phyloP scores from a whole-genome alignment of 2,797 vertebrate species.

The Odontamblyopus lacepedii region DNA sequence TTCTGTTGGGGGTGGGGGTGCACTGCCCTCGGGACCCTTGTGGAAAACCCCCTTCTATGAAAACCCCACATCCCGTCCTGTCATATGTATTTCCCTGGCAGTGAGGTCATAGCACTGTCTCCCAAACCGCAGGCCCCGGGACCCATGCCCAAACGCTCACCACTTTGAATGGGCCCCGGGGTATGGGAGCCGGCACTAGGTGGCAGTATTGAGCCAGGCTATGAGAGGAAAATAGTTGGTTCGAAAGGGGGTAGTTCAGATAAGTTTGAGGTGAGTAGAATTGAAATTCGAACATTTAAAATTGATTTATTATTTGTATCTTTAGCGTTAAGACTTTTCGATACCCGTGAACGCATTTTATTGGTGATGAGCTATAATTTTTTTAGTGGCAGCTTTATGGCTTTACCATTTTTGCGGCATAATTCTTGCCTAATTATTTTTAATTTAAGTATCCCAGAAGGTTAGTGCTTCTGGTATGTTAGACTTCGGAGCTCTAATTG shows the following conservation, averaged over 20 bases:
- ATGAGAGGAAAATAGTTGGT: not conserved
- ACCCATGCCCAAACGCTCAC: conserved; percentile 26
- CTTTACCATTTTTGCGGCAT: no score
- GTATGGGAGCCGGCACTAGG: conserved; percentile 64
- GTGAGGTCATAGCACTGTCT: conserved; percentile 71
- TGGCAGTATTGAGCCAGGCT: conserved; percentile 79
- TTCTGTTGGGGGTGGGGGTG: conserved; percentile 23
- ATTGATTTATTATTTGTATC: not conserved
- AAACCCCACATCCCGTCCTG: conserved; percentile 61
- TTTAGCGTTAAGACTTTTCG: no score
- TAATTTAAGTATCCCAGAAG: no score
- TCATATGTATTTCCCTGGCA: conserved; percentile 59
- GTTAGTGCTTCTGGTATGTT: no score
- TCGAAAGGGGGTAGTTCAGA: not conserved
- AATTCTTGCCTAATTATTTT: no score
- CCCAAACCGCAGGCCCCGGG: conserved; percentile 51
- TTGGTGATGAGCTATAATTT: no score
- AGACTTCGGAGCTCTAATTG: no score
- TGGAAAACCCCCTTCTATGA: conserved; percentile 72
- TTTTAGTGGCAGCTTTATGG: no score
- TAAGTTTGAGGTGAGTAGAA: not conserved
- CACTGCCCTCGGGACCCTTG: conserved; percentile 47
- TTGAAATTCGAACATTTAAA: not conserved
- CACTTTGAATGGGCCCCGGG: conserved; percentile 3
- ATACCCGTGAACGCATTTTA: no score